These are phyloP conservation scores for Ceratitis capitata DNA, from an alignment of 1,140 invertebrate genomes.

Conservation along the genomic window DNA sequence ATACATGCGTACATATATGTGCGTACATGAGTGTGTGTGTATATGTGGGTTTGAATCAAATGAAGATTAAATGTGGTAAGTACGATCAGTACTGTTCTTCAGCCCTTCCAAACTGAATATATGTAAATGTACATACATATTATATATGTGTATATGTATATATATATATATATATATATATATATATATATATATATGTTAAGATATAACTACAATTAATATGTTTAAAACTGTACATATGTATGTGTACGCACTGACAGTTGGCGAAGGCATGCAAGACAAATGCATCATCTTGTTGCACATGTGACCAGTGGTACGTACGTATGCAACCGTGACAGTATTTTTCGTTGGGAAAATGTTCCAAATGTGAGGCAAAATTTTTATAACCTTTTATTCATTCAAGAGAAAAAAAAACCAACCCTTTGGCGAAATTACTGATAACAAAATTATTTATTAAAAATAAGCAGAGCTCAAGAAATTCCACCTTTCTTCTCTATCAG, in stretches of 20 bases:
- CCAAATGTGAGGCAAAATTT: not conserved
- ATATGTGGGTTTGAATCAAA: not conserved
- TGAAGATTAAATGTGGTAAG: slow-evolving; percentile 7
- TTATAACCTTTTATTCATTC: too few species aligned
- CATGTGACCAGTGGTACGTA: slow-evolving; percentile 14
- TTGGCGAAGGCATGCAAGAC: not conserved
- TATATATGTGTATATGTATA: too few species aligned
- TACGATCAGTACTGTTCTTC: not conserved
- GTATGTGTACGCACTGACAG: not conserved
- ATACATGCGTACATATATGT: too few species aligned
- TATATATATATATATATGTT: too few species aligned
- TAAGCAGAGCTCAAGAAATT: too few species aligned
- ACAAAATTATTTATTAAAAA: too few species aligned
- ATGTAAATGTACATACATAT: not conserved
- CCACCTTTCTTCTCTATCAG: too few species aligned
- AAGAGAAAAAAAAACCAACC: too few species aligned
- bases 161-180: not conserved
- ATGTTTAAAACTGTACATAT: not conserved
- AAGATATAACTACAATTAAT: not conserved
- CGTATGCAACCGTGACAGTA: too few species aligned
- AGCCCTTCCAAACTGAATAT: not conserved
- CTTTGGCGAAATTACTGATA: too few species aligned
- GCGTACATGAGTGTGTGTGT: not conserved
- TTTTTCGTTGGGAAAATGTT: not conserved
- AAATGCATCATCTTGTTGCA: slow-evolving; percentile 32